Evolutionary conservation across 1,140 invertebrate species (phyloP), one percentile per base, ranked within the genome.

Genomic region (Anoplolepis gracilipes): DNA sequence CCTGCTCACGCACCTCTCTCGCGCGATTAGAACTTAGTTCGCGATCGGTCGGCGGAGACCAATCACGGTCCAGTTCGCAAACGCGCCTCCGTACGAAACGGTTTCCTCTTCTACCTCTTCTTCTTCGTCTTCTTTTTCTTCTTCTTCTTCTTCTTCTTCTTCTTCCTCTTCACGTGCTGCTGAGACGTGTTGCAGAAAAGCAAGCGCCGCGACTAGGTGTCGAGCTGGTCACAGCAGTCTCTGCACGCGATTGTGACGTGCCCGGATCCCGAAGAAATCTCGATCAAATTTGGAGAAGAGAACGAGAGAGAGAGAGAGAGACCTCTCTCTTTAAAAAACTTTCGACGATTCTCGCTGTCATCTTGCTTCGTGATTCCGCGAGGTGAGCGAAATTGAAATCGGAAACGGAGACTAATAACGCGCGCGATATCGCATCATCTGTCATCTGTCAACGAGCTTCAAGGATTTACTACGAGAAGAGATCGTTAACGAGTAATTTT

Each of bases 1-100:
- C 78, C 81, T 85, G 88, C 70, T 72, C 76, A 85, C 88, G 86
- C 79, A 87, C 77, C 78, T 89, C 84, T 77, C 87, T 84, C 87
- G 88, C 87, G 85, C 87, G 88, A 89, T 88, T 89, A 89, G 88
- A 78, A 82, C 67, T 87, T 87, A 84, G 88, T 87, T 53, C 73
- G 78, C 78, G 76, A 82, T 65, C 62, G 69, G 69, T 13, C 70
- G 65, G 57, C 85, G n/a, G n/a, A 85, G 78, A 16, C 84, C 84
- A 70, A 90, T 90, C 88, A 70, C 86, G 85, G 77, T 77, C 81
- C 76, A 87, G 82, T 88, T 90, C 55, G 55, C 61, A 69, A 67
- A 84, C 85, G 62, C 77, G 77, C 73, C 30, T 69, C 72, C 85
- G 69, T 62, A 79, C 78, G 19, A 62, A 69, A 84, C 82, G 67